Conservation (phyloP, 2,888 invertebrate genomes). For the Eristalinus sepulchralis region DNA sequence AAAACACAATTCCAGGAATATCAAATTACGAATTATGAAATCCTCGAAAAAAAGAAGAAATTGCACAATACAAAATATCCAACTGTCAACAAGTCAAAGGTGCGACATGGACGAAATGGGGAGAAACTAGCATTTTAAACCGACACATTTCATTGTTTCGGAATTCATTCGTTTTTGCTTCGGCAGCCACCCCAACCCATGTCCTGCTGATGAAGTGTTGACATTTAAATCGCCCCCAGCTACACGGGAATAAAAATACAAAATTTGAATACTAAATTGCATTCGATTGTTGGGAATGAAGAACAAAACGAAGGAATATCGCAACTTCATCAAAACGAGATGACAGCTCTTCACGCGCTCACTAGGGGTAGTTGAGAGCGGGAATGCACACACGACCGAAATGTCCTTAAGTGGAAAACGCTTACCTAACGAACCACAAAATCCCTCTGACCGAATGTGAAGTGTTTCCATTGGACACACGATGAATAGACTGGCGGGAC, state of each 20-base stretch:
- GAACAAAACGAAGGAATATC: slow-evolving; percentile 20
- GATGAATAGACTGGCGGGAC: slow-evolving; percentile 42
- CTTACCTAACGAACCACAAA: slow-evolving; percentile 68
- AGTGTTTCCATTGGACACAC: slow-evolving; percentile 53
- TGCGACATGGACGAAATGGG: slow-evolving; percentile 2
- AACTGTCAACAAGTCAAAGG: slow-evolving; percentile 60
- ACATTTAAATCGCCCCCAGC: slow-evolving; percentile 68
- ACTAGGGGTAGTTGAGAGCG: slow-evolving; percentile 43
- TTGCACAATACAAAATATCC: slow-evolving; percentile 11
- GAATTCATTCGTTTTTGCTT: slow-evolving; percentile 1
- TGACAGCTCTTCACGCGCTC: slow-evolving; percentile 52
- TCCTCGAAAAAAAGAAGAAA: background rate
- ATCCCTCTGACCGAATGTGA: slow-evolving; percentile 63
- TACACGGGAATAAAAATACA: slow-evolving; percentile 46
- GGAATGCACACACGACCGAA: background rate
- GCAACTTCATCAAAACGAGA: slow-evolving; percentile 53
- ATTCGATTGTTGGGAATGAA: slow-evolving; percentile 54
- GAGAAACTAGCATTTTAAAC: slow-evolving; percentile 37
- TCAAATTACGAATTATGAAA: slow-evolving; percentile 41
- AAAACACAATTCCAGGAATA: slow-evolving; percentile 11
- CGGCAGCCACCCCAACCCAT: slow-evolving; percentile 14
- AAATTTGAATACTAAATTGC: slow-evolving; percentile 71
- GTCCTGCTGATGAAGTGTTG: slow-evolving; percentile 62
- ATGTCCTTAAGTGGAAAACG: slow-evolving; percentile 51
- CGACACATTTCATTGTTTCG: slow-evolving; percentile 56